Evolutionary conservation across 1,140 invertebrate species (phyloP).

Genomic region (Philotrypesis tridentata): DNA sequence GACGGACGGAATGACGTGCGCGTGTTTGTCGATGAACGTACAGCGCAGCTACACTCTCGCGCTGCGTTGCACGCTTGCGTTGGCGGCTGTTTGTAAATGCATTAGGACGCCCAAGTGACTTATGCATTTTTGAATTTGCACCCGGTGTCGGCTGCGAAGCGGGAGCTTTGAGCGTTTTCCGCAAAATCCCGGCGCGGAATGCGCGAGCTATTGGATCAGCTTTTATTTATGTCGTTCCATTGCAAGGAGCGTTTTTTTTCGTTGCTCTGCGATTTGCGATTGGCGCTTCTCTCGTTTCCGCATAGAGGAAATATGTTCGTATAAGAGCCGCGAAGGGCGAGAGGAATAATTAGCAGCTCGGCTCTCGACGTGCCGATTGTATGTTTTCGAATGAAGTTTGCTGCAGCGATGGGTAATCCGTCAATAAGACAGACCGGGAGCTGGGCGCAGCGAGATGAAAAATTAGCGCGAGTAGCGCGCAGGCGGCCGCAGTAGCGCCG

Average conservation of each 20-base stretch:
- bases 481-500: too few species aligned
- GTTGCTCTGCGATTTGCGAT: too few species aligned
- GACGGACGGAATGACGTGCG: slow-evolving; percentile 50
- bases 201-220: not conserved
- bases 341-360: too few species aligned
- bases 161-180: not conserved
- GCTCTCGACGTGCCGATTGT: too few species aligned
- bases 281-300: too few species aligned
- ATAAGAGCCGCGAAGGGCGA: too few species aligned
- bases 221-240: slow-evolving; percentile 40
- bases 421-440: too few species aligned
- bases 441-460: not conserved
- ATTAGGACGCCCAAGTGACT: slow-evolving; percentile 46
- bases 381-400: too few species aligned
- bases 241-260: too few species aligned
- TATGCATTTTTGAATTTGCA: slow-evolving; percentile 48
- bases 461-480: not conserved
- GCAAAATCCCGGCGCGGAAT: not conserved
- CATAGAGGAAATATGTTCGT: too few species aligned
- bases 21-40: slow-evolving; percentile 48
- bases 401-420: too few species aligned
- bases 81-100: slow-evolving; percentile 49
- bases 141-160: not conserved
- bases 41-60: not conserved
- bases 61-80: not conserved